Conservation (phyloP, 1,140 invertebrate species). For the Drosophila repletoides region DNA sequence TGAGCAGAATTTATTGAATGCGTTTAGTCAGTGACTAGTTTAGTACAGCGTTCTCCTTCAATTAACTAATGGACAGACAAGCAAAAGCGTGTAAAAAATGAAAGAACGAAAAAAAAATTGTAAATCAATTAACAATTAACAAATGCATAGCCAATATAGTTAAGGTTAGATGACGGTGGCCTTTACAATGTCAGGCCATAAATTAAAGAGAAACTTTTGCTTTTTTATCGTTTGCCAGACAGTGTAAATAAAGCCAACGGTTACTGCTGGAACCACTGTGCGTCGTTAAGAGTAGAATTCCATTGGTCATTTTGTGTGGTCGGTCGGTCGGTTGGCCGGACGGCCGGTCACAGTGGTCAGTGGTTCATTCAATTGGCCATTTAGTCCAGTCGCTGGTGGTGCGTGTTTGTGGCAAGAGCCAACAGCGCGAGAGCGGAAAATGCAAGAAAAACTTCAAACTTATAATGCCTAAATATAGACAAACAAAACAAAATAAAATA, state of each 20-base stretch:
- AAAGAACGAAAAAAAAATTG: neutral
- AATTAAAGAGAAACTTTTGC: slow-evolving; percentile 46
- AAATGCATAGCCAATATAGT: slow-evolving; percentile 28
- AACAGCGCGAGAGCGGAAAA: slow-evolving; percentile 28
- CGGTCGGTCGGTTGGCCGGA: slow-evolving; percentile 33
- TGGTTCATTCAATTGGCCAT: slow-evolving; percentile 8
- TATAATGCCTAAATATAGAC: slow-evolving; percentile 26
- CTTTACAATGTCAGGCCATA: slow-evolving; percentile 27
- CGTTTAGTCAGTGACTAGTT: no score
- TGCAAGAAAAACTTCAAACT: slow-evolving; percentile 14
- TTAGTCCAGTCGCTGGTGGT: slow-evolving; percentile 28
- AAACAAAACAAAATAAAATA: no score
- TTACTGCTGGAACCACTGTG: slow-evolving; percentile 1
- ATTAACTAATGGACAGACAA: slow-evolving; percentile 42
- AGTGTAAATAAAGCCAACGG: slow-evolving; percentile 11
- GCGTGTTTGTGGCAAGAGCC: slow-evolving; percentile 25
- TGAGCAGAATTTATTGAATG: slow-evolving; percentile 2
- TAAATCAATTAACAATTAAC: slow-evolving; percentile 46
- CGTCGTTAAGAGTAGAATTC: slow-evolving; percentile 34
- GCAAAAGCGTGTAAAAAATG: neutral
- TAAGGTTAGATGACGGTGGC: slow-evolving; percentile 30
- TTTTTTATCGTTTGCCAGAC: slow-evolving; percentile 14
- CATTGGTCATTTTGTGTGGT: slow-evolving; percentile 30
- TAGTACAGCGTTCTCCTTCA: slow-evolving; percentile 10
- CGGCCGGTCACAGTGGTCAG: slow-evolving; percentile 31